Evolutionary conservation across 2,113 vertebrate species (phyloP).

Genomic region (Anthoscopus minutus): DNA sequence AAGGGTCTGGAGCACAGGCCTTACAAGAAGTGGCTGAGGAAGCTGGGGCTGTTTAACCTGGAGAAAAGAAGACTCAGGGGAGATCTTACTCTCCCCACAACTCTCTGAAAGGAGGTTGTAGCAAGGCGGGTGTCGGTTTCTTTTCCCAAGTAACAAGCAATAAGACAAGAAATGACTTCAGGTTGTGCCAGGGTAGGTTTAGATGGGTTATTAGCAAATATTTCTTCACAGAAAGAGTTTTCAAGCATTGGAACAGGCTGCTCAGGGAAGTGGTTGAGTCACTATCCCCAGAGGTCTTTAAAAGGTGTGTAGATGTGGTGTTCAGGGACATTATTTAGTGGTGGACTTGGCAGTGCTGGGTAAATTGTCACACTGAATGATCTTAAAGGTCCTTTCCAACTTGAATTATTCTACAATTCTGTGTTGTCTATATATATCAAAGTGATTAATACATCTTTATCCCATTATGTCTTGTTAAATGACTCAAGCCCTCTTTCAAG

Average conservation of each 20-base stretch:
- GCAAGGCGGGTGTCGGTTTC: accelerated
- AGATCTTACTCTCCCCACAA: neutral
- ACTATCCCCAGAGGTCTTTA: neutral
- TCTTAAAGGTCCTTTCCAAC: neutral
- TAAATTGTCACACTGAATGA: neutral
- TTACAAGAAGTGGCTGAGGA: neutral
- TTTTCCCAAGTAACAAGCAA: neutral
- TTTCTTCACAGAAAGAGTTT: accelerated
- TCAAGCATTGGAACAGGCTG: neutral
- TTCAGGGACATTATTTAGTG: neutral
- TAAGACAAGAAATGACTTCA: neutral
- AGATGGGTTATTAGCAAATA: neutral
- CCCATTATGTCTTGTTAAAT: neutral
- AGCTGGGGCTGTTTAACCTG: neutral
- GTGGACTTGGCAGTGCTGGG: neutral
- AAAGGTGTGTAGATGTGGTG: neutral
- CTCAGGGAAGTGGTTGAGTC: neutral
- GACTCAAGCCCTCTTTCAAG: neutral
- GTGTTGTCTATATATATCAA: neutral
- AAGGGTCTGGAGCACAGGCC: neutral
- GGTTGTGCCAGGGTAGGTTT: neutral
- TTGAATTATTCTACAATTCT: neutral
- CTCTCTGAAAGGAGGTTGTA: neutral
- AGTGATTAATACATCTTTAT: neutral
- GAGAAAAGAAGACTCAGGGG: neutral